Evolutionary conservation across 2,797 vertebrate species (phyloP).

Genomic region (Parotocinclus haroldoi): DNA sequence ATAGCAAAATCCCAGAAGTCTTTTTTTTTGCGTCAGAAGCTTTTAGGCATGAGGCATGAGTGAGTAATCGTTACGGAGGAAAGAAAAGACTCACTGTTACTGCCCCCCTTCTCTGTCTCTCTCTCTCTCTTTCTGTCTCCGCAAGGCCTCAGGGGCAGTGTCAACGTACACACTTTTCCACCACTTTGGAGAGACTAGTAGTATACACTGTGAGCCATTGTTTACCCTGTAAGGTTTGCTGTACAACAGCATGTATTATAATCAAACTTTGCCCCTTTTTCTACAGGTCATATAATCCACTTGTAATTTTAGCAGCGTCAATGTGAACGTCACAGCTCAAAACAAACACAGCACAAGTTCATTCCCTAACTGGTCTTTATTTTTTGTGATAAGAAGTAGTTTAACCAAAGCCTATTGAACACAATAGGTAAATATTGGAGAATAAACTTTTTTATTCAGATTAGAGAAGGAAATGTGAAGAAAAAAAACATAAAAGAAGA

Average conservation of each 20-base stretch:
- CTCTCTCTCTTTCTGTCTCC: constrained; percentile 18
- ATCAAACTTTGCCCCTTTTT: constrained; percentile 34
- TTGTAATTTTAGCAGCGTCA: neutral
- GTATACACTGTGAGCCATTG: constrained; percentile 49
- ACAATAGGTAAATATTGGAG: neutral
- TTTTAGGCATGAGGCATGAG: constrained; percentile 19
- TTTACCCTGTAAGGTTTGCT: constrained; percentile 30
- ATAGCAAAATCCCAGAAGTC: constrained; percentile 45
- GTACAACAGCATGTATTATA: constrained; percentile 45
- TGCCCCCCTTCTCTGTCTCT: neutral
- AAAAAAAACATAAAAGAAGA: too few relatives aligned
- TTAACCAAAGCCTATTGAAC: neutral
- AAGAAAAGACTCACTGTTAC: constrained; percentile 54
- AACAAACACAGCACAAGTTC: constrained; percentile 10
- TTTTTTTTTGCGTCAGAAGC: constrained; percentile 41
- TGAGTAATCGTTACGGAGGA: constrained; percentile 38
- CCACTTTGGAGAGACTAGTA: constrained; percentile 41
- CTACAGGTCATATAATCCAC: constrained; percentile 30
- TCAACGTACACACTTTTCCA: constrained; percentile 46
- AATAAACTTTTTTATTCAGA: neutral
- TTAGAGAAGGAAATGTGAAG: too few relatives aligned
- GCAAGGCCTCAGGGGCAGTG: constrained; percentile 38
- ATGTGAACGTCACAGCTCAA: constrained; percentile 20
- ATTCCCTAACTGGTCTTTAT: neutral
- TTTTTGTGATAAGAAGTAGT: neutral